Evolutionary conservation across 2,797 vertebrate genomes (phyloP), one percentile per base, ranked within the genome.

Genomic region (Rousettus madagascariensis): DNA sequence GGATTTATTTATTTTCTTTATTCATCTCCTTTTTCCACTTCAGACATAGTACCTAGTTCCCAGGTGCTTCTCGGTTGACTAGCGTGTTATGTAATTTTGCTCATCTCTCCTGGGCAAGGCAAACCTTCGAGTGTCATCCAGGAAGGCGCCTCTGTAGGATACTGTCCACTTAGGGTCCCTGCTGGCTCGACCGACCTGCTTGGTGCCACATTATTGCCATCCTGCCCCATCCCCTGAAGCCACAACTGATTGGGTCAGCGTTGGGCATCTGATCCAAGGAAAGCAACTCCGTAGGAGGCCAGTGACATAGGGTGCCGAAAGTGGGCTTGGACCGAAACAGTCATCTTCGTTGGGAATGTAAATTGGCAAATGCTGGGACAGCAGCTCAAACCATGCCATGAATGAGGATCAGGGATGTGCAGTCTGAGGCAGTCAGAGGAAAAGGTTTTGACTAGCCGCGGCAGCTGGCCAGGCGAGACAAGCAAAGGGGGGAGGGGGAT

Each of bases 401-500:
- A 28, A 24, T 24, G 28, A 61, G 51, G 28, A 20, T 63, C 66
- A 17, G 53, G 43, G 26, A 20, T 19, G 3, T 33, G 41, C 4
- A 5, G 2, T 36, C 36, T 22, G 79, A 13, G n/a, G 28, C 36
- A 20, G 1, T 10, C 6, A 11, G 28, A 30, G 63, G 24, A 65
- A 36, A 28, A 38, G 49, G 17, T 15, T 28, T 0, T 22, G 30
- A 28, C 22, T 4, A 51, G 57, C 1, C 20, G 61, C 92, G 38
- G 77, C 26, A 20, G 15, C 63, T 43, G 20, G 33, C 36, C 75
- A 46, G 55, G 38, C 30, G 4, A 7, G 28, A 51, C 11, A 1
- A 46, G 38, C 12, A 13, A 11, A 0, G 4, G 9, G 8, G 4
- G 15, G 9, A 3, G 2, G 15, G 38, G 69, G 38, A 28, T 3